phyloP scores from a whole-genome alignment of 2,888 invertebrate genomes.

The Smittia aterrima region DNA sequence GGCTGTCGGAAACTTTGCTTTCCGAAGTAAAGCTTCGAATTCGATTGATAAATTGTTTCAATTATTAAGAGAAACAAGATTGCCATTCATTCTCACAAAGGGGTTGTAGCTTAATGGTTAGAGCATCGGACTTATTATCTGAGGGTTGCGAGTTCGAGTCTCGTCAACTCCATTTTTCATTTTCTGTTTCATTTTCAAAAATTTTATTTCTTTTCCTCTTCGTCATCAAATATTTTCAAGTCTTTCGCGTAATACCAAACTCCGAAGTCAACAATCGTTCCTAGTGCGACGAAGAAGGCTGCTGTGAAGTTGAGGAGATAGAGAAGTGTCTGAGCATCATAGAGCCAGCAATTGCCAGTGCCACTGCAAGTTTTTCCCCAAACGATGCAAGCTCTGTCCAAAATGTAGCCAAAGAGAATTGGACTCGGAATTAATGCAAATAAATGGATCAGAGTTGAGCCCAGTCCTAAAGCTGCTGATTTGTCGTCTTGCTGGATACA shows the following conservation, averaged over 20 bases:
- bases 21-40: too few relatives aligned
- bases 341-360: constrained; percentile 46
- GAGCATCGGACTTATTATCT: not conserved
- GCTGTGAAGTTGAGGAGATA: constrained; percentile 25
- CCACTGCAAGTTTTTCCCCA: constrained; percentile 65
- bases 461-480: constrained; percentile 63
- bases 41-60: too few relatives aligned
- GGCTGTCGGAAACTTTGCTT: too few relatives aligned
- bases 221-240: constrained; percentile 37
- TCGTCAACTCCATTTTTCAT: not conserved
- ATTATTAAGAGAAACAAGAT: too few relatives aligned
- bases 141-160: not conserved
- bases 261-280: constrained; percentile 26
- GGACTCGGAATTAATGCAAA: constrained; percentile 68
- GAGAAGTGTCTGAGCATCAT: constrained; percentile 5
- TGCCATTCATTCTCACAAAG: too few relatives aligned
- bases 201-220: not conserved
- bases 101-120: constrained; percentile 4
- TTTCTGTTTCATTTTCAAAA: too few relatives aligned
- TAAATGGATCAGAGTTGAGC: constrained; percentile 61
- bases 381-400: constrained; percentile 63
- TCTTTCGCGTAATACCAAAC: constrained; percentile 35
- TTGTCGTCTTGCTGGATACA: constrained; percentile 66
- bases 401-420: constrained; percentile 64
- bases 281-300: constrained; percentile 12